A percentile compares a stretch with the other conserved stretches of the same genome.
Conservation (phyloP, 2,797 vertebrate species). For the Gymnothorax javanicus region DNA sequence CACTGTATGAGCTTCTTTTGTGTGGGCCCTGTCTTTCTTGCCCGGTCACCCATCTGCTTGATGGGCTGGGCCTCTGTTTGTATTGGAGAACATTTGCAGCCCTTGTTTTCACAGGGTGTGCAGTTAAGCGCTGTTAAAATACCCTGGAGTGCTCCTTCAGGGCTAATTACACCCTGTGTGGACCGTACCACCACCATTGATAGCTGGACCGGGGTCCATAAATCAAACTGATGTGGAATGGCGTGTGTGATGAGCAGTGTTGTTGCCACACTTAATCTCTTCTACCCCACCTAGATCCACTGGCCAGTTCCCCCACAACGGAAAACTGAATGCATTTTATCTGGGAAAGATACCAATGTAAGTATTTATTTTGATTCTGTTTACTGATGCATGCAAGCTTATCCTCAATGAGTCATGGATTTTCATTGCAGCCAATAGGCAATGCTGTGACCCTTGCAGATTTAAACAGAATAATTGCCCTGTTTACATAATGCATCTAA, state of each 20-base stretch:
- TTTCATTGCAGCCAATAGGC: not conserved
- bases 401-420: not conserved
- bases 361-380: conserved; percentile 64
- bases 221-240: conserved; percentile 56
- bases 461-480: not conserved
- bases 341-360: conserved; percentile 94
- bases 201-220: conserved; percentile 50
- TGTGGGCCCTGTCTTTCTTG: not conserved
- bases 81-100: not conserved
- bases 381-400: not conserved
- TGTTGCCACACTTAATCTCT: conserved; percentile 53
- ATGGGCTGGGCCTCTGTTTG: not conserved
- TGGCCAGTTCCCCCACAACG: conserved; percentile 93
- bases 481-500: not conserved
- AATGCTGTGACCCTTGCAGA: not conserved
- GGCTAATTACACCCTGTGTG: conserved; percentile 55
- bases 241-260: conserved; percentile 42
- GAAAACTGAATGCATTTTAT: conserved; percentile 91
- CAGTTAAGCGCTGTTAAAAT: conserved; percentile 22
- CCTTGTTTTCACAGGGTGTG: conserved; percentile 15
- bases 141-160: conserved; percentile 51
- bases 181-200: conserved; percentile 46
- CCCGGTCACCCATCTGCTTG: not conserved
- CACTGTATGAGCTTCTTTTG: not conserved
- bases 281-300: conserved; percentile 80